A percentile compares a stretch with the other conserved stretches of the same genome.
These are phyloP conservation scores for Brachionus paranguensis DNA, from an alignment of 1,140 invertebrate species.

Conservation along the genomic window DNA sequence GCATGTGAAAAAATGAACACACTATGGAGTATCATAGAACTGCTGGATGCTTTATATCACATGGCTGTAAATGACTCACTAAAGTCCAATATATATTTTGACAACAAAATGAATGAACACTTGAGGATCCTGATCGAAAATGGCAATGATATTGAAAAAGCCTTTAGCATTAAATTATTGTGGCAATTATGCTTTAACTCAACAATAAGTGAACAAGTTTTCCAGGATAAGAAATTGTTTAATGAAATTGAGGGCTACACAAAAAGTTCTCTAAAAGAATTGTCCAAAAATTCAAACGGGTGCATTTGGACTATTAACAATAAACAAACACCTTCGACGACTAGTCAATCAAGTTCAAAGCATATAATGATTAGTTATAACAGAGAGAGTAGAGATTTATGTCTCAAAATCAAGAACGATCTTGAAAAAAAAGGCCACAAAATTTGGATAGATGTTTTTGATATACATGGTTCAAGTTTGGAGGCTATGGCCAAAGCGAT, in stretches of 20 bases:
- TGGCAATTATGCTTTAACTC: neutral
- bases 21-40: neutral
- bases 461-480: conserved; percentile 45
- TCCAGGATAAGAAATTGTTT: neutral
- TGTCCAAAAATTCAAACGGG: neutral
- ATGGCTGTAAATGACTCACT: conserved; percentile 13
- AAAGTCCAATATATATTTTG: neutral
- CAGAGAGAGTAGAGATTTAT: neutral
- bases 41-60: neutral
- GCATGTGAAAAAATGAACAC: neutral
- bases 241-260: neutral
- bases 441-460: conserved; percentile 6
- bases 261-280: neutral
- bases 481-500: conserved; percentile 54
- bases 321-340: neutral
- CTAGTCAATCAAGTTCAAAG: neutral
- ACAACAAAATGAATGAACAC: neutral
- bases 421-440: neutral
- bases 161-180: neutral
- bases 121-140: neutral
- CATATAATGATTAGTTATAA: conserved; percentile 37
- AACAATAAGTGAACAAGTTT: neutral
- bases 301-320: neutral
- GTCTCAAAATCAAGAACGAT: conserved; percentile 1
- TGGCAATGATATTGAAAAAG: conserved; percentile 12